Percentiles rank a stretch among this genome's conserved stretches.
Conservation (phyloP, 2,113 vertebrate species). For the Myrmophylax atrothorax region DNA sequence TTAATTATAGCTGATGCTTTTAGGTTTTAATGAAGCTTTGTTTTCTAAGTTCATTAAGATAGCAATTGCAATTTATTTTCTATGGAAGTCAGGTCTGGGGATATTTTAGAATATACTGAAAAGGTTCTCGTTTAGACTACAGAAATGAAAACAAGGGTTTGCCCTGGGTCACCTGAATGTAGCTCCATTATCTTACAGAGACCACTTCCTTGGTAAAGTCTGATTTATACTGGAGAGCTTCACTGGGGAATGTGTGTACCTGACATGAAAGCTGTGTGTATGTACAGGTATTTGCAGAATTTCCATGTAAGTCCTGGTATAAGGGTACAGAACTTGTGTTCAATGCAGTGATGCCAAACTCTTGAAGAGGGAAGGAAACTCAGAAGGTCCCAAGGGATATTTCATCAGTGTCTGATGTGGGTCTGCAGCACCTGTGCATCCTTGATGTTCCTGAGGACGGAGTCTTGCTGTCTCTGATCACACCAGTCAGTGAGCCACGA, state of each 20-base stretch:
- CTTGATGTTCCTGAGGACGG: not conserved
- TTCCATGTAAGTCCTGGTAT: not conserved
- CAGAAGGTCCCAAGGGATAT: not conserved
- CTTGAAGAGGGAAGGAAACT: not conserved
- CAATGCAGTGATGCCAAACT: not conserved
- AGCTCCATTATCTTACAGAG: not conserved
- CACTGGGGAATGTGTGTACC: not conserved
- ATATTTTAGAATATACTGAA: not conserved
- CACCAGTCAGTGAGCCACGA: not conserved
- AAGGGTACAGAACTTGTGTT: not conserved
- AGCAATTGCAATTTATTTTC: not conserved
- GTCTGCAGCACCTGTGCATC: not conserved
- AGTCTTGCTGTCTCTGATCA: not conserved
- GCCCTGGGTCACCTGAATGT: not conserved
- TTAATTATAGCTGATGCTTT: not conserved
- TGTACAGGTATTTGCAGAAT: not conserved
- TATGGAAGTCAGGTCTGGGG: not conserved
- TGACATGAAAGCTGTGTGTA: not conserved
- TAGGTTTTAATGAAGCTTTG: not conserved
- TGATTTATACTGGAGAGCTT: not conserved
- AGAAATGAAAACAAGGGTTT: not conserved
- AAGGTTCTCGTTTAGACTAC: not conserved
- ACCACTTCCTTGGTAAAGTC: not conserved
- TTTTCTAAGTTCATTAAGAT: not conserved
- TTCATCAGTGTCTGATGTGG: not conserved